Evolutionary conservation across 2,888 invertebrate genomes (phyloP).

Genomic region (Lamellibrachia columna): DNA sequence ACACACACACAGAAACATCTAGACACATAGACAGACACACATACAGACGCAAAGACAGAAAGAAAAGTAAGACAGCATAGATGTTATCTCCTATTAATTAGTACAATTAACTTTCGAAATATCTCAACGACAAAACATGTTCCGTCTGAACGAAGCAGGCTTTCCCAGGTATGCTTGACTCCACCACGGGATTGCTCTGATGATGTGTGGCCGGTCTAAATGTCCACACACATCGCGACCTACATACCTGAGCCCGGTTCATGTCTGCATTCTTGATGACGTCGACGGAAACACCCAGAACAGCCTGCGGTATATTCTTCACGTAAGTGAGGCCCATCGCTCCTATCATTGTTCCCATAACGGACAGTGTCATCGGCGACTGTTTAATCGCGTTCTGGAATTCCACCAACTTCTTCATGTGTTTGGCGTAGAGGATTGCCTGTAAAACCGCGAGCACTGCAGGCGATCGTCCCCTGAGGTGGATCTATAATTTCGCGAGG

Average conservation of each 20-base stretch:
- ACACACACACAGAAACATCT: background rate
- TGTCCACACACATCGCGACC: background rate
- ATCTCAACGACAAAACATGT: too few species aligned
- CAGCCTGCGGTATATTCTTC: background rate
- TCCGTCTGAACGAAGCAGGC: too few species aligned
- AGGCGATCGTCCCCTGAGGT: too few species aligned
- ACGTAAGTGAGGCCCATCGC: background rate
- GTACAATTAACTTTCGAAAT: too few species aligned
- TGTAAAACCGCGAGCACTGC: background rate
- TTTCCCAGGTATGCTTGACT: too few species aligned
- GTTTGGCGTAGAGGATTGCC: background rate
- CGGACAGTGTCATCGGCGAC: background rate
- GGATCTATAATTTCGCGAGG: too few species aligned
- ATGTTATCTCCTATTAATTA: too few species aligned
- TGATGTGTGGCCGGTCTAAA: too few species aligned
- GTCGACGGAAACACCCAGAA: background rate
- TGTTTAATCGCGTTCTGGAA: background rate
- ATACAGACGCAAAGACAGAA: background rate
- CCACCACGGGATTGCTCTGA: too few species aligned
- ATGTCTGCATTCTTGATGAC: background rate
- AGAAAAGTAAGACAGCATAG: background rate
- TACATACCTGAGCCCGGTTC: background rate
- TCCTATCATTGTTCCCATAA: background rate
- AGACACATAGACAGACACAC: background rate
- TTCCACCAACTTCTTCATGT: background rate